Conservation (phyloP, 92 coral and sea anemone species). For the Epizoanthus illoricatus region DNA sequence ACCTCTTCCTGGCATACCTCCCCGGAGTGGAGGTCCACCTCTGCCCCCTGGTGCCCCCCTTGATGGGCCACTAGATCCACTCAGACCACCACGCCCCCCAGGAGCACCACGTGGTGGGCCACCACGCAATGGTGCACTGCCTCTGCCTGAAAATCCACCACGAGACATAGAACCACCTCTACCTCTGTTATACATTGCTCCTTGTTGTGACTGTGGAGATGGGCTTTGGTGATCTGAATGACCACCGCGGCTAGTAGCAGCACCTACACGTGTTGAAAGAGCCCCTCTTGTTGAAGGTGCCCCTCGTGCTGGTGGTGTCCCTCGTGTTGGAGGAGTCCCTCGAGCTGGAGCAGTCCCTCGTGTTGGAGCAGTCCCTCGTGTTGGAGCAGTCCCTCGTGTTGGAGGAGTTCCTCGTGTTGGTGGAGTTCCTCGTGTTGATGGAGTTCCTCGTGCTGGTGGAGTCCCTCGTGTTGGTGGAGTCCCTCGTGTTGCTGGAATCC, state of each 20-base stretch:
- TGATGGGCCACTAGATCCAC: not conserved
- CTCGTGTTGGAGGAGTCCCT: slow-evolving; percentile 9
- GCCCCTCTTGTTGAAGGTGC: slow-evolving; percentile 2
- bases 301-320: slow-evolving; percentile 4
- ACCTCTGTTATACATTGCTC: not conserved
- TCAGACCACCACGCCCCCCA: slow-evolving; percentile 2
- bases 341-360: slow-evolving; percentile 2
- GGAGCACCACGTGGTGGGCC: slow-evolving; percentile 22
- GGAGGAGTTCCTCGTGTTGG: not conserved
- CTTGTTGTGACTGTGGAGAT: slow-evolving; percentile 8
- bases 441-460: too few relatives aligned
- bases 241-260: not conserved
- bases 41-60: slow-evolving; percentile 29
- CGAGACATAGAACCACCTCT: not conserved
- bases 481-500: not conserved
- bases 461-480: not conserved
- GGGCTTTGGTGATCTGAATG: slow-evolving; percentile 5
- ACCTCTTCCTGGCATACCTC: slow-evolving; percentile 46
- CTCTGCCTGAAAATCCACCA: slow-evolving; percentile 23
- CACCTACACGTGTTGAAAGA: not conserved
- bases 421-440: slow-evolving; percentile 9
- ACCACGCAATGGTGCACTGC: not conserved
- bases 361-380: not conserved
- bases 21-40: slow-evolving; percentile 45
- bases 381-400: slow-evolving; percentile 8